A percentile compares a stretch with the other conserved stretches of the same genome.
Evolutionary conservation across 2,797 vertebrate species (phyloP).

Genomic region (Pampus argenteus): DNA sequence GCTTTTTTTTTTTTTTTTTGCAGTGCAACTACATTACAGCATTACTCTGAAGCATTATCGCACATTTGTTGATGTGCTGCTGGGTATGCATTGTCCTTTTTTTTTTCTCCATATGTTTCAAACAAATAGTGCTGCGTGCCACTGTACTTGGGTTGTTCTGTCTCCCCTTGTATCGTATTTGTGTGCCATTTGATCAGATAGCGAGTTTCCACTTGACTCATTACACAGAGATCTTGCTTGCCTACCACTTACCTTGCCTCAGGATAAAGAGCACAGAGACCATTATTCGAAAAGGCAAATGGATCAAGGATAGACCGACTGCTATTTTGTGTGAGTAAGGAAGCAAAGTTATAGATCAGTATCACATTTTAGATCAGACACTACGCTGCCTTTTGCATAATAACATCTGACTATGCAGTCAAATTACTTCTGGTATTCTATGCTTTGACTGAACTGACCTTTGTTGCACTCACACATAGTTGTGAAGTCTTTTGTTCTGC

Average conservation of each 20-base stretch:
- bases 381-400: conserved; percentile 49
- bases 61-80: not conserved
- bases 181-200: conserved; percentile 49
- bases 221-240: conserved; percentile 37
- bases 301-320: conserved; percentile 21
- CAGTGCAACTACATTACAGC: not conserved
- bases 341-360: conserved; percentile 42
- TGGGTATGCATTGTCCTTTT: not conserved
- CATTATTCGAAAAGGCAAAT: conserved; percentile 29
- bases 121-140: conserved; percentile 18
- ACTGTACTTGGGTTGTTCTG: conserved; percentile 10
- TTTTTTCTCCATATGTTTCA: conserved; percentile 18
- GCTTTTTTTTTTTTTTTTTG: conserved; percentile 10
- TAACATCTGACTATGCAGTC: conserved; percentile 34
- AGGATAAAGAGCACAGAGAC: conserved; percentile 28
- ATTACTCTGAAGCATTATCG: conserved; percentile 4
- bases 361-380: conserved; percentile 31
- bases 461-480: conserved; percentile 39
- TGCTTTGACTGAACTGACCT: conserved; percentile 53
- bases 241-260: conserved; percentile 30
- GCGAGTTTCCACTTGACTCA: conserved; percentile 54
- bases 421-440: conserved; percentile 57
- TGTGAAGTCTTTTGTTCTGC: conserved; percentile 58
- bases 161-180: conserved; percentile 35
- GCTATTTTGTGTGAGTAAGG: conserved; percentile 30